Evolutionary conservation across 1,140 invertebrate genomes (phyloP), one percentile per base, ranked within the genome.

Genomic region (Stegodyphus dumicola): DNA sequence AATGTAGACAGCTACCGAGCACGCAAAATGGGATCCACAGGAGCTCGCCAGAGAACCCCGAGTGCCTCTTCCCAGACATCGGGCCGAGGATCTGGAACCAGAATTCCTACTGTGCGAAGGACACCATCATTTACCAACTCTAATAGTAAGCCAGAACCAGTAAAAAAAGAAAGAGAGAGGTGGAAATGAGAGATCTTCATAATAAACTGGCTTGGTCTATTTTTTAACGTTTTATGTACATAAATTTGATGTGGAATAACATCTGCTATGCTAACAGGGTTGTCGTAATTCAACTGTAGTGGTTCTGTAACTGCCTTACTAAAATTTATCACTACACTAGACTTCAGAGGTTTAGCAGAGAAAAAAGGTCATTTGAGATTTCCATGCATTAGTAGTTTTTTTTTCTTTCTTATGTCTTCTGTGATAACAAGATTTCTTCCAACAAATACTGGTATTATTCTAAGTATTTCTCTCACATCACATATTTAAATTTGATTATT

Each of bases 31-130:
- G 86, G 77, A 1, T 33, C 77, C 6, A 78, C 54, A 1, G 77
- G 77, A 7, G 76, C 77, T 6, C 52, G 79, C 0, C 73, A 80
- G 17, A 54, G 85, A 11, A 86, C 77, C 10, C 85, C 85, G 13
- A 86, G 77, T 49, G 85, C 77, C 71, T 85, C 81, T 10, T 85
- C 81, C 2, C 79, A 83, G 15, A 83, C 79, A n/a, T 83, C 79
- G 3, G 79, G 71, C 51, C 71, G 71, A 17, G 71, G 71, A 17
- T 54, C 51, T 9, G 69, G 67, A 1, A 85, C 81, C 18, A 66
- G 65, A 48, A 85, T 85, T 13, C 81, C 81, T 11, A 77, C 81
- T 9, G 73, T 85, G 1, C 51, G 81, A 5, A 51, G 81, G 6
- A 85, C 81, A 5, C 81, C 81, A 1, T 85, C 81, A 13, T 85